phyloP scores from a whole-genome alignment of 2,888 invertebrate genomes.

The Esperia sulphurella region DNA sequence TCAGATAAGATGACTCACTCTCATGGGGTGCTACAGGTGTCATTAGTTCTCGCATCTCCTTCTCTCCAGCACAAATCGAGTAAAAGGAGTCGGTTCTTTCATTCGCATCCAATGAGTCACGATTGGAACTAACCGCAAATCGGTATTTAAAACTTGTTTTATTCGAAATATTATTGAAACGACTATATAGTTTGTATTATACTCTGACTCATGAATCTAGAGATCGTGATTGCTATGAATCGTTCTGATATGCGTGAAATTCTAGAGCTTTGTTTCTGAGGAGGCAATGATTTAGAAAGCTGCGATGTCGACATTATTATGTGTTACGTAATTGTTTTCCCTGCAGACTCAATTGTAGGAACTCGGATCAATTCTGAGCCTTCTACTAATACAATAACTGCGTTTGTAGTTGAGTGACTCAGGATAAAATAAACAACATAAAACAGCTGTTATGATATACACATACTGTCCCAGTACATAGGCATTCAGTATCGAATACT shows the following conservation, averaged over 20 bases:
- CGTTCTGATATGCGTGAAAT: constrained; percentile 30
- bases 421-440: too few species aligned
- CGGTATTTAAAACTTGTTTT: constrained; percentile 46
- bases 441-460: too few species aligned
- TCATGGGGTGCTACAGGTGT: constrained; percentile 18
- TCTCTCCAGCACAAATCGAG: constrained; percentile 19
- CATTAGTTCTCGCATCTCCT: constrained; percentile 24
- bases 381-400: too few species aligned
- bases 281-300: constrained; percentile 34
- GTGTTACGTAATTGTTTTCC: not conserved
- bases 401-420: too few species aligned
- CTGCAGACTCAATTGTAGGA: too few species aligned
- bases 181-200: constrained; percentile 28
- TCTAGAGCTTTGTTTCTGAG: constrained; percentile 25
- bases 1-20: constrained; percentile 31
- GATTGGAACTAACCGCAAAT: constrained; percentile 49
- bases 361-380: too few species aligned
- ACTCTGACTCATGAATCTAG: constrained; percentile 39
- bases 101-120: constrained; percentile 44
- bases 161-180: constrained; percentile 29
- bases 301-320: not conserved
- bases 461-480: too few species aligned
- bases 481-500: too few species aligned
- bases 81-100: constrained; percentile 23
- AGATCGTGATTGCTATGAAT: constrained; percentile 35